Conservation (phyloP, 2,888 invertebrate species). For the Gasteruption jaculator region DNA sequence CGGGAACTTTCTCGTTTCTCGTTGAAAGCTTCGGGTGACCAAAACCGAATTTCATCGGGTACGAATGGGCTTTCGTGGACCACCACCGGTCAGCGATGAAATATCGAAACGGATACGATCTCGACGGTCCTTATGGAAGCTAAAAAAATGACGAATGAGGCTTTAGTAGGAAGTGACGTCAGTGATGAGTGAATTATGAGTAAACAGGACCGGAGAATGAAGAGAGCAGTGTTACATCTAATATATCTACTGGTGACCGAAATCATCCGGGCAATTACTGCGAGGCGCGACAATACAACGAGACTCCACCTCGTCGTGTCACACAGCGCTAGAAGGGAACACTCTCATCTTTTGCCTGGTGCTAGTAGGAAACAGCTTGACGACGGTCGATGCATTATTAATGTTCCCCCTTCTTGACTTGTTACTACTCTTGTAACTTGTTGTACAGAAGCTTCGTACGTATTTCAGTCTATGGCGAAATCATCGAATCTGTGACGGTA, state of each 20-base stretch:
- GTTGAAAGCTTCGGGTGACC: too few relatives aligned
- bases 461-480: too few relatives aligned
- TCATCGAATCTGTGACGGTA: too few relatives aligned
- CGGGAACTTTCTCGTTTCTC: too few relatives aligned
- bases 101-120: not conserved
- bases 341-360: constrained; percentile 29
- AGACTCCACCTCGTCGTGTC: constrained; percentile 13
- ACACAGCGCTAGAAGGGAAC: constrained; percentile 8
- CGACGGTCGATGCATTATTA: constrained; percentile 43
- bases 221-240: too few relatives aligned
- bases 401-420: constrained; percentile 36
- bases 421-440: constrained; percentile 32
- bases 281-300: constrained; percentile 3
- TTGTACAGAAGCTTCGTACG: too few relatives aligned
- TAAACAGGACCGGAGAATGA: too few relatives aligned
- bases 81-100: constrained; percentile 1
- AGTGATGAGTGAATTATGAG: constrained; percentile 16
- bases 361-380: constrained; percentile 34
- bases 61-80: not conserved
- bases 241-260: too few relatives aligned
- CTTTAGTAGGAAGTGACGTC: constrained; percentile 48
- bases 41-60: too few relatives aligned
- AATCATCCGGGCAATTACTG: constrained; percentile 5
- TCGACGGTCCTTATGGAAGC: too few relatives aligned
- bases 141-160: constrained; percentile 31